Conservation (phyloP, 2,888 invertebrate genomes). For the Chrysomela aeneicollis region DNA sequence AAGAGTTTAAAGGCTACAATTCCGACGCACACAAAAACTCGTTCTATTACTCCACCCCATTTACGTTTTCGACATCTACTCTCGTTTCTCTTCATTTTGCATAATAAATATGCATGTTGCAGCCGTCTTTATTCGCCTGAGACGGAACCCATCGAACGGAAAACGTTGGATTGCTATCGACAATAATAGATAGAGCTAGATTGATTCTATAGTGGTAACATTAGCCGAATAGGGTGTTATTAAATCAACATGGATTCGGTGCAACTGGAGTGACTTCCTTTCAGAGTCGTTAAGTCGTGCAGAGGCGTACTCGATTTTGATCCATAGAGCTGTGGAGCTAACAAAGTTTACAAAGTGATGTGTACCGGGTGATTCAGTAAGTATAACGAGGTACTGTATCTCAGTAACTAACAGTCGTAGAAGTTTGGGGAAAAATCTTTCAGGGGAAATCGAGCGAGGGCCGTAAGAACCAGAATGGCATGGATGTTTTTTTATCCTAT, state of each 20-base stretch:
- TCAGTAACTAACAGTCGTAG: too few relatives aligned
- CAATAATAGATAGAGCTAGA: background rate
- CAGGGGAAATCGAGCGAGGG: too few relatives aligned
- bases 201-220: background rate
- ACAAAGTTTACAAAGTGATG: too few relatives aligned
- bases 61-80: background rate
- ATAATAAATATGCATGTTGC: constrained; percentile 17
- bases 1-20: background rate
- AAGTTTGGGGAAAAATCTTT: too few relatives aligned
- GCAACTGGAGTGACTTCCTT: constrained; percentile 33
- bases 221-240: background rate
- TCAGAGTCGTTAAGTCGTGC: constrained; percentile 34
- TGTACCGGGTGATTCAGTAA: too few relatives aligned
- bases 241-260: constrained; percentile 24
- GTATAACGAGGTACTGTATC: too few relatives aligned
- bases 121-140: constrained; percentile 15
- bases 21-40: background rate
- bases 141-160: background rate
- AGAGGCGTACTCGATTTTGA: constrained; percentile 7
- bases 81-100: constrained; percentile 11
- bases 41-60: background rate
- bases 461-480: too few relatives aligned
- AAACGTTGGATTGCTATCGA: constrained; percentile 12
- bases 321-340: too few relatives aligned
- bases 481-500: too few relatives aligned